Evolutionary conservation across 2,888 invertebrate genomes (phyloP).

Genomic region (Octonoba sinensis): DNA sequence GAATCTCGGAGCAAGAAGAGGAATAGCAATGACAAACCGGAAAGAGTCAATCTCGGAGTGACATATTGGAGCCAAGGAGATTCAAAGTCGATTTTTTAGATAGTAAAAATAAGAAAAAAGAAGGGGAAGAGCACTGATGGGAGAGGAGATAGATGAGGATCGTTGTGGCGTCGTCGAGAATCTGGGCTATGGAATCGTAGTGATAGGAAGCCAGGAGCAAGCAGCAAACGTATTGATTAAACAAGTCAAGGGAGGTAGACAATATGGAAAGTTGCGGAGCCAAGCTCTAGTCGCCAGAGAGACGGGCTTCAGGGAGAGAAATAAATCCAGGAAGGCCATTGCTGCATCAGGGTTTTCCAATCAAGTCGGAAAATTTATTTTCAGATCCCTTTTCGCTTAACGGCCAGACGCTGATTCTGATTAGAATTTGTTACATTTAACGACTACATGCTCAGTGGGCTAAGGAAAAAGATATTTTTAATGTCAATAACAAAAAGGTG

Average conservation of each 20-base stretch:
- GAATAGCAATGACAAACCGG: constrained; percentile 43
- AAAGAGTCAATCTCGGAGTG: constrained; percentile 59
- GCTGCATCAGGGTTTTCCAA: constrained; percentile 27
- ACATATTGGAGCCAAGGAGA: constrained; percentile 55
- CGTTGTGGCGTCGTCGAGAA: constrained; percentile 49
- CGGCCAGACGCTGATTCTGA: too few species aligned
- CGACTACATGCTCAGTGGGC: too few species aligned
- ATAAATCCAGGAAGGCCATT: constrained; percentile 35
- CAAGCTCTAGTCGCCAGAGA: constrained; percentile 40
- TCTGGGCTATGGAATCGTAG: constrained; percentile 47
- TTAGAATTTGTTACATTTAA: too few species aligned
- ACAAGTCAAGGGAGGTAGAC: constrained; percentile 51
- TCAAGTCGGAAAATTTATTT: constrained; percentile 20
- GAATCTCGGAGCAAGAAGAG: constrained; percentile 12
- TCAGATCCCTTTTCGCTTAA: background rate
- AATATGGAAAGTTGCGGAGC: constrained; percentile 52
- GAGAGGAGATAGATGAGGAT: constrained; percentile 38
- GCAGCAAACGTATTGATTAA: constrained; percentile 64
- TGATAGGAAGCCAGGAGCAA: constrained; percentile 53
- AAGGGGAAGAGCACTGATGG: constrained; percentile 22
- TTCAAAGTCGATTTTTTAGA: constrained; percentile 50
- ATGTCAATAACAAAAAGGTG: too few species aligned
- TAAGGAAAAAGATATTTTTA: too few species aligned
- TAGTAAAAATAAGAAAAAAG: constrained; percentile 28
- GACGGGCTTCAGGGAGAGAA: constrained; percentile 24